Evolutionary conservation across 2,888 invertebrate species (phyloP).

Genomic region (Noctuana brunneofusca): DNA sequence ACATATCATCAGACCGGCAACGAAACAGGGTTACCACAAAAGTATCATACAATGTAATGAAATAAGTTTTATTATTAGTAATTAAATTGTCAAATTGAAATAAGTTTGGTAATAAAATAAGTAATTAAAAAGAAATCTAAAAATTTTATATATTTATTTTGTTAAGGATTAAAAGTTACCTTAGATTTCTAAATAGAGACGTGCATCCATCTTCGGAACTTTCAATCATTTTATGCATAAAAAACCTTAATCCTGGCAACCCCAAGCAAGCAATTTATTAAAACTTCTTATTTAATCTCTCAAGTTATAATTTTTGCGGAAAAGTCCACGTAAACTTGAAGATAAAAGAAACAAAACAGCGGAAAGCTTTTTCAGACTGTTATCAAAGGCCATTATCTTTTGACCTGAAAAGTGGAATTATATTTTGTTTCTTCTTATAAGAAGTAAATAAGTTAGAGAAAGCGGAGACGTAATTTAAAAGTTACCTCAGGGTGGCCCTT

Average conservation of each 20-base stretch:
- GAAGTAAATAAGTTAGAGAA: conserved; percentile 76
- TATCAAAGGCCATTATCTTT: conserved; percentile 81
- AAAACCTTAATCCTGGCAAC: conserved; percentile 66
- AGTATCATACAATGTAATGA: too few species aligned
- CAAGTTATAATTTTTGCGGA: conserved; percentile 79
- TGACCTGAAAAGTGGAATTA: conserved; percentile 81
- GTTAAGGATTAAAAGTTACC: too few species aligned
- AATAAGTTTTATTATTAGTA: too few species aligned
- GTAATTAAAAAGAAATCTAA: too few species aligned
- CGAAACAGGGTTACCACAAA: too few species aligned
- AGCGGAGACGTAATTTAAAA: conserved; percentile 76
- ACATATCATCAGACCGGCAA: conserved; percentile 43
- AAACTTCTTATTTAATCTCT: conserved; percentile 78
- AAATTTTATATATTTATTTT: too few species aligned
- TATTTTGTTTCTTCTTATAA: conserved; percentile 79
- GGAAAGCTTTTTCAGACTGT: conserved; percentile 81
- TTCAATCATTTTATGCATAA: conserved; percentile 27
- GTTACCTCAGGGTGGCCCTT: conserved; percentile 66
- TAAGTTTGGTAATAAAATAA: too few species aligned
- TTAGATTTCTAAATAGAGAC: too few species aligned
- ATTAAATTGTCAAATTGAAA: too few species aligned
- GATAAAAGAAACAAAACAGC: conserved; percentile 81
- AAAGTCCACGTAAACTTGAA: conserved; percentile 74
- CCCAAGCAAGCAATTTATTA: conserved; percentile 71
- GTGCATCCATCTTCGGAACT: not conserved